A percentile compares a stretch with the other conserved stretches of the same genome.
phyloP scores from a whole-genome alignment of 1,140 invertebrate genomes.

The Drosophila parvula region DNA sequence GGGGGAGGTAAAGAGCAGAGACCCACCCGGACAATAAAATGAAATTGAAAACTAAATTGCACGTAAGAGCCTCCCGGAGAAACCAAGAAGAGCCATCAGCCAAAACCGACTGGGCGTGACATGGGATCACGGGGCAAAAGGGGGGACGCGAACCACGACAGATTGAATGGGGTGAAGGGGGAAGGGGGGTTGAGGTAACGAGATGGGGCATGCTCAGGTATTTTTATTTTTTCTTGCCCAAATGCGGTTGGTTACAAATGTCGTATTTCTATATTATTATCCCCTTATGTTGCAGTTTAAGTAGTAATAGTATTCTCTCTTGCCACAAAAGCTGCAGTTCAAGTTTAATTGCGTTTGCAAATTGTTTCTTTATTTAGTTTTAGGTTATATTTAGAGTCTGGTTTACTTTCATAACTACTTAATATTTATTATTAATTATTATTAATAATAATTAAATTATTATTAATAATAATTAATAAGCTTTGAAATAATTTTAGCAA shows the following conservation, averaged over 20 bases:
- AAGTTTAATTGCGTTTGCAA: no score
- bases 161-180: not conserved
- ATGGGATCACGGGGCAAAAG: constrained; percentile 38
- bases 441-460: no score
- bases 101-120: constrained; percentile 54
- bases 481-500: not conserved
- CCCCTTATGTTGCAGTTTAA: not conserved
- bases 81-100: constrained; percentile 16
- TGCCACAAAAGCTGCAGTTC: not conserved
- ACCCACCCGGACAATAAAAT: constrained; percentile 61
- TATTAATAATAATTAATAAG: no score
- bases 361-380: not conserved
- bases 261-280: not conserved
- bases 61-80: constrained; percentile 49
- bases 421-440: not conserved
- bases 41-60: constrained; percentile 79
- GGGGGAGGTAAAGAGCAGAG: not conserved
- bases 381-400: no score
- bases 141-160: constrained; percentile 3
- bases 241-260: constrained; percentile 4
- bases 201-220: not conserved
- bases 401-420: accelerated
- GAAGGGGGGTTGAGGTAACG: not conserved
- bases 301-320: not conserved
- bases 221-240: not conserved